phyloP scores from a whole-genome alignment of 2,797 vertebrate genomes.

The Monodelphis domestica region DNA sequence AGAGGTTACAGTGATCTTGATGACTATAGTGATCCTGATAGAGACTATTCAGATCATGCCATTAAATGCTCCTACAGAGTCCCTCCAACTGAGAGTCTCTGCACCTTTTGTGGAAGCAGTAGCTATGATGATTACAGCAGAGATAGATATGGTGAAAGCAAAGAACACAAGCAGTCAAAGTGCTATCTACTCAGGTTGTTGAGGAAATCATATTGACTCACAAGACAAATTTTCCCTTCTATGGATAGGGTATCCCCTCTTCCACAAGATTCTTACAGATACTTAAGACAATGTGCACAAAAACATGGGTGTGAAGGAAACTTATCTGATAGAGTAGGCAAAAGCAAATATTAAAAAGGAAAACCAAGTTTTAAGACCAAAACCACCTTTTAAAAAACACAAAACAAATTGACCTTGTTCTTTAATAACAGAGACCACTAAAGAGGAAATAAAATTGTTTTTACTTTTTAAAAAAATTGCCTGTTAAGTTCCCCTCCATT shows the following conservation, averaged over 20 bases:
- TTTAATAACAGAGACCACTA: slow-evolving; percentile 88
- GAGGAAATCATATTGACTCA: slow-evolving; percentile 97
- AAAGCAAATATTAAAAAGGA: slow-evolving; percentile 93
- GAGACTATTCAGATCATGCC: slow-evolving; percentile 93
- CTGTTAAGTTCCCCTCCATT: slow-evolving; percentile 88
- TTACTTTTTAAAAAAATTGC: slow-evolving; percentile 87
- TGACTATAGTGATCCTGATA: slow-evolving; percentile 93
- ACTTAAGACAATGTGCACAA: slow-evolving; percentile 96
- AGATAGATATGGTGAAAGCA: slow-evolving; percentile 97
- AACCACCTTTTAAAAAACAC: slow-evolving; percentile 82
- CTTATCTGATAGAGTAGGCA: slow-evolving; percentile 96
- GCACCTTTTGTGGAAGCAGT: slow-evolving; percentile 99
- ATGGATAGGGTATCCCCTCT: slow-evolving; percentile 98
- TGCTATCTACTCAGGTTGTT: slow-evolving; percentile 98
- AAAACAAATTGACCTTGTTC: slow-evolving; percentile 83
- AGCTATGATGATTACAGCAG: slow-evolving; percentile 99
- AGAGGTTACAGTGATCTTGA: slow-evolving; percentile 99
- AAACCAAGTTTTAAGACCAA: slow-evolving; percentile 90
- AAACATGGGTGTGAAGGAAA: slow-evolving; percentile 93
- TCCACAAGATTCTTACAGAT: slow-evolving; percentile 97
- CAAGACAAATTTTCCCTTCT: slow-evolving; percentile 96
- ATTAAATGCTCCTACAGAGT: slow-evolving; percentile 96
- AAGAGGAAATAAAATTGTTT: slow-evolving; percentile 86
- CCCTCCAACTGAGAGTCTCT: slow-evolving; percentile 98
- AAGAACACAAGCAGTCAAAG: slow-evolving; percentile 99